Evolutionary conservation across 2,797 vertebrate species (phyloP).

Genomic region (Myotis myotis): DNA sequence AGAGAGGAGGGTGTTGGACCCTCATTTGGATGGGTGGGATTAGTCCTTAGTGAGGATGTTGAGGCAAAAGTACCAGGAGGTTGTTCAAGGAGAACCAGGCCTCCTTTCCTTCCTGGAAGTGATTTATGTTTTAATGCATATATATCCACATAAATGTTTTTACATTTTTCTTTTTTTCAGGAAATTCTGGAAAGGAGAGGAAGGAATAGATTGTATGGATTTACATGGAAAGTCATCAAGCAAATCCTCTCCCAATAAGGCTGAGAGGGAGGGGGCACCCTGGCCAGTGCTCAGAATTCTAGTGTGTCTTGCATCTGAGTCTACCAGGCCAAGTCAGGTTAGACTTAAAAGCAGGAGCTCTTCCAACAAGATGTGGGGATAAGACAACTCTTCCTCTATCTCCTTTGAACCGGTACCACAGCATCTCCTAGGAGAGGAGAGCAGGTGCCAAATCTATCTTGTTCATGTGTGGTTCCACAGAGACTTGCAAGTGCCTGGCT

Average conservation of each 20-base stretch:
- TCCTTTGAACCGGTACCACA: not conserved
- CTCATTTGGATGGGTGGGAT: not conserved
- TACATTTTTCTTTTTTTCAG: not conserved
- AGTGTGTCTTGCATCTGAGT: not conserved
- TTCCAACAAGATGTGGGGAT: not conserved
- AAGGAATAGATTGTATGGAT: not conserved
- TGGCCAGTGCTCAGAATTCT: not conserved
- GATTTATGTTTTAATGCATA: not conserved
- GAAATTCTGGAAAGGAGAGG: constrained; percentile 40
- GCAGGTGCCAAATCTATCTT: not conserved
- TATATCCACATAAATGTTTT: not conserved
- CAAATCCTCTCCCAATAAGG: not conserved
- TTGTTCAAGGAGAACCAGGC: not conserved
- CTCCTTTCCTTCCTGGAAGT: not conserved
- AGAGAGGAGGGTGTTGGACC: not conserved
- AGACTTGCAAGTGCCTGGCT: not conserved
- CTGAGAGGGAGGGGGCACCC: not conserved
- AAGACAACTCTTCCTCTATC: not conserved
- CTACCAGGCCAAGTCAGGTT: not conserved
- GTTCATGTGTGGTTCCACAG: not conserved
- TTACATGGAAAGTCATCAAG: not conserved
- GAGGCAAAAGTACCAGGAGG: not conserved
- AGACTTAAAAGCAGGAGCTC: no score
- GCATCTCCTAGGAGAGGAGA: not conserved
- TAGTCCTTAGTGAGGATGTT: not conserved